Evolutionary conservation across 1,140 invertebrate genomes (phyloP).

Genomic region (Meteorus sp.): DNA sequence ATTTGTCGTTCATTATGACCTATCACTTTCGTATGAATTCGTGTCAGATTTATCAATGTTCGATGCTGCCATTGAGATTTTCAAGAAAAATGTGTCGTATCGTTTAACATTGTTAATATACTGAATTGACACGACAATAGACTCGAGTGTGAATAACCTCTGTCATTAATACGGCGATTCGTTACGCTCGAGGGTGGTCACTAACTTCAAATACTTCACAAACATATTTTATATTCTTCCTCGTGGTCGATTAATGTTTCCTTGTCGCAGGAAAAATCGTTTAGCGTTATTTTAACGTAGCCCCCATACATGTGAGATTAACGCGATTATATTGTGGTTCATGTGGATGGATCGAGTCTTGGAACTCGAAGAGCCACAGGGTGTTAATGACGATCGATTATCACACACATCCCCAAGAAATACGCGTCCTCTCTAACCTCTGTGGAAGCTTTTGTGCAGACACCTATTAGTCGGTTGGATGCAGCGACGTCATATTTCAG

Average conservation of each 20-base stretch:
- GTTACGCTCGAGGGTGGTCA: background rate
- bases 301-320: background rate
- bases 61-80: too few relatives aligned
- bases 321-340: background rate
- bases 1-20: constrained; percentile 4
- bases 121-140: too few relatives aligned
- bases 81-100: too few relatives aligned
- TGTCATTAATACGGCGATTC: constrained; percentile 3
- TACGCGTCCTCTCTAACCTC: background rate
- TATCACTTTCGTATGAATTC: background rate
- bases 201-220: too few relatives aligned
- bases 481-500: constrained; percentile 13
- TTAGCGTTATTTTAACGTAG: too few relatives aligned
- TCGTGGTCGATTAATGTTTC: background rate
- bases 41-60: too few relatives aligned
- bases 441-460: constrained; percentile 10
- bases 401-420: constrained; percentile 32
- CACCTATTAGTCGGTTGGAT: constrained; percentile 19
- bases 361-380: constrained; percentile 21
- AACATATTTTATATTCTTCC: background rate
- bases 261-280: background rate
- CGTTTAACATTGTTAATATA: too few relatives aligned
- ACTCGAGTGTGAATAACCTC: background rate
- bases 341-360: background rate
- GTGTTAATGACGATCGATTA: constrained; percentile 44